phyloP scores from a whole-genome alignment of 2,113 vertebrate genomes.

The Equus przewalskii region DNA sequence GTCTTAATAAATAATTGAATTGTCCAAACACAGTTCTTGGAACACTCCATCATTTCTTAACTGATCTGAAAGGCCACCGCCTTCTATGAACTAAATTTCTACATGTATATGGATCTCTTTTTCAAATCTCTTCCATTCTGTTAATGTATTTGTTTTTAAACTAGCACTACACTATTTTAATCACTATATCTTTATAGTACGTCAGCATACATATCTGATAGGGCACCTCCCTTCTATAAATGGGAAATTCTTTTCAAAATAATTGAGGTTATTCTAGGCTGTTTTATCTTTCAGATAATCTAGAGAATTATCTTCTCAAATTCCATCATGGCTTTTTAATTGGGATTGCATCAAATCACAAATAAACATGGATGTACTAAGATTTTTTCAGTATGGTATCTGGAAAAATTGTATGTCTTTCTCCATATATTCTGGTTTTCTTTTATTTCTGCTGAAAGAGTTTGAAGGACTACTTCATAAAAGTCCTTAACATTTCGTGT shows the following conservation, averaged over 20 bases:
- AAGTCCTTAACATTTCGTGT: neutral
- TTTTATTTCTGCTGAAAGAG: neutral
- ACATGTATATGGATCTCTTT: neutral
- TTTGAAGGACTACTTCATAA: neutral
- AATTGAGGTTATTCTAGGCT: neutral
- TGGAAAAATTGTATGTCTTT: neutral
- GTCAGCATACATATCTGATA: neutral
- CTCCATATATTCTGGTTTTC: neutral
- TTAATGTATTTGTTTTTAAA: slow-evolving; percentile 13
- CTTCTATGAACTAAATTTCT: neutral
- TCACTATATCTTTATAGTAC: neutral
- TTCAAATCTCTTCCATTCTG: neutral
- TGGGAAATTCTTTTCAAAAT: neutral
- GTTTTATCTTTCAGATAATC: neutral
- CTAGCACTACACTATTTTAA: neutral
- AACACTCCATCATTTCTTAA: neutral
- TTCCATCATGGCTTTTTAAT: neutral
- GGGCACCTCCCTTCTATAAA: neutral
- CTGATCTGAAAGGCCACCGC: neutral
- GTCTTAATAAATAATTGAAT: neutral
- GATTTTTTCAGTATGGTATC: neutral
- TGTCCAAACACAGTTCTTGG: neutral
- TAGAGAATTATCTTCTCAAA: neutral
- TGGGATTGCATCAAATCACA: neutral
- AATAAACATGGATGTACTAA: neutral